Evolutionary conservation across 2,888 invertebrate genomes (phyloP).

Genomic region (Drosophila tanythrix): DNA sequence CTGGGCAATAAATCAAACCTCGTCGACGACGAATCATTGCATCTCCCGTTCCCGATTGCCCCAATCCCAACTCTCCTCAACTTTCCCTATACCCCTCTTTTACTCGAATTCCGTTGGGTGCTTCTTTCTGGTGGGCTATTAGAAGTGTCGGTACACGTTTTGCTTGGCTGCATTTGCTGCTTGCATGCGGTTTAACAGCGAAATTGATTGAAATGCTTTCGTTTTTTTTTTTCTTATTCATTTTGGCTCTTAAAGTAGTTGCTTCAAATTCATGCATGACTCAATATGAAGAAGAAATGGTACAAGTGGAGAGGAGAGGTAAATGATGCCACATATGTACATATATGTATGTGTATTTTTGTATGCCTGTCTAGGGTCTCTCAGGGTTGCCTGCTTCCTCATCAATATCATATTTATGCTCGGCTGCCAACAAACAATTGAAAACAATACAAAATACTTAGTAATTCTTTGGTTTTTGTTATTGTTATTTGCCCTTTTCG

Average conservation of each 20-base stretch:
- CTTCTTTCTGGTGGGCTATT: constrained; percentile 40
- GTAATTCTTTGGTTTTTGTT: constrained; percentile 71
- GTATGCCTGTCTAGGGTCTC: constrained; percentile 27
- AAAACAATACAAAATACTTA: constrained; percentile 79
- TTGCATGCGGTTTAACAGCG: constrained; percentile 36
- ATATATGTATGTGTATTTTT: background rate
- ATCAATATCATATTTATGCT: constrained; percentile 79
- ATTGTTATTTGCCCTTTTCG: constrained; percentile 33
- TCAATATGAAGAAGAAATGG: background rate
- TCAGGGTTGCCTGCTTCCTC: constrained; percentile 51
- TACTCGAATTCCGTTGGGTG: constrained; percentile 11
- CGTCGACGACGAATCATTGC: constrained; percentile 48
- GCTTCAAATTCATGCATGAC: constrained; percentile 35
- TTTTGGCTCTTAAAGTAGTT: constrained; percentile 14
- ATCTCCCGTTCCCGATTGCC: constrained; percentile 20
- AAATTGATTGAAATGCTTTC: constrained; percentile 50
- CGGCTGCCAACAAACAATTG: constrained; percentile 81
- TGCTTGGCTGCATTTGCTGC: constrained; percentile 51
- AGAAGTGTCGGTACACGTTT: constrained; percentile 57
- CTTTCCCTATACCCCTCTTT: background rate
- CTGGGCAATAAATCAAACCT: constrained; percentile 59
- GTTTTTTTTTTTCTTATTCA: background rate
- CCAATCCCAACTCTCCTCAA: background rate
- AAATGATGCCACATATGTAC: constrained; percentile 7
- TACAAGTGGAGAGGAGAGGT: background rate